Base-by-base conservation (phyloP, 2,113 vertebrate species). In the Acinonyx jubatus region DNA sequence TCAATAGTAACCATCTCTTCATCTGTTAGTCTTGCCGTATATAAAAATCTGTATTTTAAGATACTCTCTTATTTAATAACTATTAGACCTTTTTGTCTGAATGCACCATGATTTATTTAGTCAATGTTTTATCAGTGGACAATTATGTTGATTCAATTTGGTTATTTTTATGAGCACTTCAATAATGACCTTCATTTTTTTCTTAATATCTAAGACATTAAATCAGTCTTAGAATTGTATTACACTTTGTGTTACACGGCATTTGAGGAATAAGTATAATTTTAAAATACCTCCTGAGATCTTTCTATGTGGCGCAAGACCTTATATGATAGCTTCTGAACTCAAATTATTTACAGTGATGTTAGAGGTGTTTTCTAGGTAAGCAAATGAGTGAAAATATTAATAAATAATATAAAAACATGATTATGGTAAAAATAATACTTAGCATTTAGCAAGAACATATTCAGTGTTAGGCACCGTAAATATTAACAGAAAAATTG, bases 241-340 rank as follows among this genome's bases (percentile, higher is more conserved):
- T 86, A 4, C 3, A 55, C 4, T 82, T 63, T n/a, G 27, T 63
- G 11, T 81, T 86, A 65, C 8, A 63, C n/a, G 82, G 4, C 48
- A 1, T 29, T 83, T 95, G 57, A 96, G 3, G 5, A 94, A 48
- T 80, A 80, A 38, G 1, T 81, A 41, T 76, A 89, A 89, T 69
- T 92, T 92, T 15, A 81, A 82, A 89, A 76, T 95, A 79, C 87
- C 33, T 96, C 9, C 38, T 84, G 13, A 76, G 21, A 85, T 81
- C 33, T 89, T 45, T 61, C 38, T 50, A 4, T 31, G 80, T 38
- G 11, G 21, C 14, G 12, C n/a, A 86, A 71, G 7, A 88, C 69
- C 14, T 48, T 79, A 7, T 19, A 38, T 65, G 4, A 66, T 18
- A 79, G 18, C 16, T 66, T 96, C 36, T 65, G 38, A 89, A 80